These are phyloP conservation scores for Acleris literana DNA, from an alignment of 2,888 invertebrate genomes.

Conservation along the genomic window DNA sequence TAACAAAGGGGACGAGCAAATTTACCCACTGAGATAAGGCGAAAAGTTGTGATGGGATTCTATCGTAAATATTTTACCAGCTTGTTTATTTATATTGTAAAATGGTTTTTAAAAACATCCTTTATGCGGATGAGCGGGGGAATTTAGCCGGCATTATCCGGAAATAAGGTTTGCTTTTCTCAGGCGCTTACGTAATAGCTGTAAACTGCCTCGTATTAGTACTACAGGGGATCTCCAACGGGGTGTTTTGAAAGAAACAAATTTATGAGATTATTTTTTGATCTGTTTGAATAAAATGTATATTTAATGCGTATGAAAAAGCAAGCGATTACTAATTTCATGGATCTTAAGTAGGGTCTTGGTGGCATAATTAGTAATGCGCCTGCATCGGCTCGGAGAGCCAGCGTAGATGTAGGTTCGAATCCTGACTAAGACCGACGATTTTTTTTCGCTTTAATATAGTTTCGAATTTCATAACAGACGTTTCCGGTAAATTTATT, in stretches of 20 bases:
- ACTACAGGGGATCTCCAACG: background rate
- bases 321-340: too few relatives aligned
- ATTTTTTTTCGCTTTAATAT: too few relatives aligned
- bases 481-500: too few relatives aligned
- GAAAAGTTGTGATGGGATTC: conserved; percentile 36
- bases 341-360: too few relatives aligned
- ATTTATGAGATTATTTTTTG: background rate
- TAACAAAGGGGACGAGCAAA: conserved; percentile 51
- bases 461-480: too few relatives aligned
- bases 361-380: too few relatives aligned
- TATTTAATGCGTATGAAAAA: too few relatives aligned
- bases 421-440: too few relatives aligned
- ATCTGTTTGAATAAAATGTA: background rate
- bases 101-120: conserved; percentile 27
- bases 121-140: conserved; percentile 17
- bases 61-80: conserved; percentile 37
- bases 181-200: background rate
- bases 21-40: conserved; percentile 40
- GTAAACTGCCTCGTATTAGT: background rate
- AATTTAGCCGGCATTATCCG: conserved; percentile 6
- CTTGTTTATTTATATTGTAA: conserved; percentile 34
- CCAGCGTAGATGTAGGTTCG: too few relatives aligned
- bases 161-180: conserved; percentile 19
- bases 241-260: background rate
- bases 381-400: too few relatives aligned